Evolutionary conservation across 2,888 invertebrate species (phyloP), one percentile per base, ranked within the genome.

Genomic region (Tipula lateralis): DNA sequence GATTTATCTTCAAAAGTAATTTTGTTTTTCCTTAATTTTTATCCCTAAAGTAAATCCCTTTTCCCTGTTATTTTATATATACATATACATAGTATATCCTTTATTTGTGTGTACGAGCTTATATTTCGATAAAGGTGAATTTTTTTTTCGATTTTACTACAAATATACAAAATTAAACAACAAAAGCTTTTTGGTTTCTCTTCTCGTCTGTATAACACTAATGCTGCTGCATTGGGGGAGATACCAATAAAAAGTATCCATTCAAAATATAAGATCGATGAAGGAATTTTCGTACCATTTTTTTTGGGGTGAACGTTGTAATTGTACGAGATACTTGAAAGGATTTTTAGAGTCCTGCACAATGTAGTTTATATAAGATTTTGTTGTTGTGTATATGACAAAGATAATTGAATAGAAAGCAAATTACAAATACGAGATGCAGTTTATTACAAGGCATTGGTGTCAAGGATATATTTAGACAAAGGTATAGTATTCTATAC

Each of bases 1-100:
- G 66, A 66, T 66, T 66, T 66, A 66, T 66, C 66, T 66, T 66
- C 66, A 66, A 66, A 66, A 66, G 66, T 66, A 66, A 66, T 66
- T 66, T 66, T 66, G 66, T 66, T 66, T 66, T 66, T 66, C 19
- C 66, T 66, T 66, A 66, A 66, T 66, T 66, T 66, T 24, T 66
- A 66, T 66, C 66, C 66, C 66, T 66, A 66, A 66, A 66, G 66
- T 66, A 66, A 66, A 66, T 66, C 66, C 66, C 66, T 66, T 66
- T 66, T 66, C 66, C 66, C 66, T 66, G 66, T 66, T 66, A 66
- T 66, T 66, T 19, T 66, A 66, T 66, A 24, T 66, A 16, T 9
- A 3, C 13, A 16, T 12, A 50, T 50, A 50, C 16, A 50, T 50
- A 44, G 6, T 66, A 66, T 16, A 44, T 44, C 3, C 2, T 39